These are phyloP conservation scores for Aphis gossypii DNA, from an alignment of 1,140 invertebrate genomes.

Conservation along the genomic window DNA sequence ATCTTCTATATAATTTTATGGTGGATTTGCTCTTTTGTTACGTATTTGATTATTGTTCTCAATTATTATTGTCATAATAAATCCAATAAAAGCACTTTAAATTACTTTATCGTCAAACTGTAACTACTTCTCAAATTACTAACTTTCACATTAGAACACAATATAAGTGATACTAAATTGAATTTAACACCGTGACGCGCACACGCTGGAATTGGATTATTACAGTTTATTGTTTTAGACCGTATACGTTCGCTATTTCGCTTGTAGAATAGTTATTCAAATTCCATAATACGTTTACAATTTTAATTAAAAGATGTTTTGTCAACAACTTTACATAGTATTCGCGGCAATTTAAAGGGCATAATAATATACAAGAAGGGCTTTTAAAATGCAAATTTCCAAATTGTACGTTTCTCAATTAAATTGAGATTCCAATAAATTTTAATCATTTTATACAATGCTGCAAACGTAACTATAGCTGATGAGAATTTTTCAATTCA, in stretches of 20 bases:
- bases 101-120: not conserved
- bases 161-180: not conserved
- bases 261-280: slow-evolving; percentile 8
- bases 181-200: not conserved
- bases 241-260: not conserved
- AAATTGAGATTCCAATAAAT: not conserved
- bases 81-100: not conserved
- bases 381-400: not conserved
- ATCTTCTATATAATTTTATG: not conserved
- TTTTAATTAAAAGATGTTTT: slow-evolving; percentile 15
- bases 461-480: not conserved
- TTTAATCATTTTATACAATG: not conserved
- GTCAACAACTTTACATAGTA: not conserved
- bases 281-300: not conserved
- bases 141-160: slow-evolving; percentile 16
- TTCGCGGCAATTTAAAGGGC: not conserved
- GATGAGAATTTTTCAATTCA: not conserved
- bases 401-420: not conserved
- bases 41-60: not conserved
- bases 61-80: not conserved
- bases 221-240: slow-evolving; percentile 6
- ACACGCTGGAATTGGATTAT: not conserved
- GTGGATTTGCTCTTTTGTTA: not conserved
- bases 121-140: slow-evolving; percentile 7
- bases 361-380: not conserved